Base-by-base conservation (phyloP, 1,140 invertebrate species). In the Drosophila takahashii region DNA sequence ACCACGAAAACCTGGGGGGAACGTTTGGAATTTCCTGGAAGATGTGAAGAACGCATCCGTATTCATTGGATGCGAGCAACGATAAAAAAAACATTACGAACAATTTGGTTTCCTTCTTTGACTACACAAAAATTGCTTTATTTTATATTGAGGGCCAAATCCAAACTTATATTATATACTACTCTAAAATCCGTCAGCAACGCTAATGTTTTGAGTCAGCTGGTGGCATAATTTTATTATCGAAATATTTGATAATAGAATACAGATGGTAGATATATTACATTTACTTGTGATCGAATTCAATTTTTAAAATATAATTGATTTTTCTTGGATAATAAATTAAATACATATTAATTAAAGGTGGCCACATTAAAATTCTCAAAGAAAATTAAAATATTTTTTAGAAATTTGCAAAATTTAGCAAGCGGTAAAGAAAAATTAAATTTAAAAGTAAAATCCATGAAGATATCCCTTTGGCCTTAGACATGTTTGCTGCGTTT, bases 371-470 rank as follows among this genome's bases (percentile, higher is more conserved):
- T 26, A 4, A 32, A 48, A 13, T 10, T 48, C n/a, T 10, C 15
- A 18, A 50, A 16, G 15, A 9, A 47, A n/a, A 13, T 26, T 3
- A 16, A 18, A 11, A 16, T 15, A 9, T n/a, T 39, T 27, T 54
- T 37, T 16, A 18, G 5, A 10, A n/a, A 56, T 8, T 2, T 6
- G 18, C 3, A 7, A 53, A 27, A 5, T 16, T 8, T 1, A 54
- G 1, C n/a, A 27, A 13, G 6, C 16, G 4, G 7, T 10, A 18
- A 0, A 27, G 11, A 27, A 16, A 10, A 18, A 61, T 39, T 11
- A 39, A 18, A 26, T 18, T 29, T 1, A 61, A 15, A 15, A 41
- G 8, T n/a, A 56, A 29, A n/a, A 61, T 58, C 58, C 58, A 61
- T 11, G 15, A 29, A 29, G 9, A 57, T n/a, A 39, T 29, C 15